Evolutionary conservation across 2,888 invertebrate genomes (phyloP).

Genomic region (Oscheius sp.): DNA sequence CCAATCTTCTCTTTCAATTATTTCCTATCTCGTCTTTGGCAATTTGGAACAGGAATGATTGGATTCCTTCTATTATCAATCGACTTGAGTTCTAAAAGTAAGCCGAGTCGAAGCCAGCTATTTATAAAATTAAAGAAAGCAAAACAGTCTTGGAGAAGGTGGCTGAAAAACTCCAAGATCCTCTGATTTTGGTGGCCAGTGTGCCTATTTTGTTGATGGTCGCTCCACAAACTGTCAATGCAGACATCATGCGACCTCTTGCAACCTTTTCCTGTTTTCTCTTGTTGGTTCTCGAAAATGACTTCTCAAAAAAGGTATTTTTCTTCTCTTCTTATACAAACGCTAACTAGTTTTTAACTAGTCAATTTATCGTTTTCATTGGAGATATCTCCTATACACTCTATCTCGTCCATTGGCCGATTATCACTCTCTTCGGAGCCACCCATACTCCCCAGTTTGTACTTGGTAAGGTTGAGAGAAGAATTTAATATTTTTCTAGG

Average conservation of each 20-base stretch:
- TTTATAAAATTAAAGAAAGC: neutral
- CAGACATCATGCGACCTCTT: neutral
- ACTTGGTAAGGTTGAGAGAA: neutral
- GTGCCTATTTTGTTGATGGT: neutral
- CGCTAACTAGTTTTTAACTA: neutral
- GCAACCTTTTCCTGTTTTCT: slow-evolving; percentile 1
- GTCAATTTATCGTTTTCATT: neutral
- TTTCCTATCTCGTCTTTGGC: neutral
- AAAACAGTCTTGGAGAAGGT: no score
- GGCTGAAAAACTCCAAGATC: neutral
- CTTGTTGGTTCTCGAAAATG: neutral
- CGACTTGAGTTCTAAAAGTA: neutral
- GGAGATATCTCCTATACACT: slow-evolving; percentile 8
- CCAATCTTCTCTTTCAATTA: slow-evolving; percentile 13
- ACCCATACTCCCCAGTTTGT: neutral
- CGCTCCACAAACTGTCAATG: neutral
- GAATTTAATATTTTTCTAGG: neutral
- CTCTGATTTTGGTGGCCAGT: neutral
- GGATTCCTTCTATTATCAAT: neutral
- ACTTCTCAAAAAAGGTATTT: neutral
- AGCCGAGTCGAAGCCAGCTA: neutral
- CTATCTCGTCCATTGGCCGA: slow-evolving; percentile 11
- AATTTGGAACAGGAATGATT: slow-evolving; percentile 21
- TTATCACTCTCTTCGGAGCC: neutral
- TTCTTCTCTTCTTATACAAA: neutral